Conservation (phyloP, 2,888 invertebrate species). For the Pilophorus perplexus region DNA sequence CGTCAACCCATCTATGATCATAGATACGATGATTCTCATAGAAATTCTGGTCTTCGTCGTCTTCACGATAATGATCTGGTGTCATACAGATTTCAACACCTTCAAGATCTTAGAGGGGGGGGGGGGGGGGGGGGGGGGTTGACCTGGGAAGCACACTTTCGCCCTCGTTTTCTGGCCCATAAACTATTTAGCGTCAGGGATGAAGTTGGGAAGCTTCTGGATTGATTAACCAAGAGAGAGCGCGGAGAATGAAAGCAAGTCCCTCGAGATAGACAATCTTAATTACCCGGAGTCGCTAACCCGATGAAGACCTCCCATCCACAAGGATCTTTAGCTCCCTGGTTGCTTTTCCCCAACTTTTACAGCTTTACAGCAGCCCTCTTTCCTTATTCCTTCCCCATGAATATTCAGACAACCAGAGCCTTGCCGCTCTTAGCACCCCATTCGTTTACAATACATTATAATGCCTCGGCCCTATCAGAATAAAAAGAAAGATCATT, state of each 20-base stretch:
- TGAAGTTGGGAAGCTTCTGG: conserved; percentile 30
- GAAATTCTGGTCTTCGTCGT: no score
- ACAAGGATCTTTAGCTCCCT: conserved; percentile 37
- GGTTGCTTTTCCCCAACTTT: conserved; percentile 35
- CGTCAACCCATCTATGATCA: no score
- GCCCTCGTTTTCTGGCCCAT: conserved; percentile 21
- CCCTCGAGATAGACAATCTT: conserved; percentile 43
- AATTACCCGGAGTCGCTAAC: conserved; percentile 41
- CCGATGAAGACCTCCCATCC: conserved; percentile 42
- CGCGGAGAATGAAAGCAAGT: conserved; percentile 34
- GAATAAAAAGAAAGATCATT: conserved; percentile 32
- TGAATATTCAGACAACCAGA: conserved; percentile 35
- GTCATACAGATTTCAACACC: no score
- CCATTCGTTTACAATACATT: conserved; percentile 19
- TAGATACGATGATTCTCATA: no score
- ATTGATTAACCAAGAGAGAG: conserved; percentile 39
- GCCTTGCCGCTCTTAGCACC: conserved; percentile 13
- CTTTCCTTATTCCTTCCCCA: conserved; percentile 9
- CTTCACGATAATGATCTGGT: no score
- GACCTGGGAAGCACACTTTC: conserved; percentile 21
- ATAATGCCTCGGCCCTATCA: background rate
- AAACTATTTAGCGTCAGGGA: conserved; percentile 37
- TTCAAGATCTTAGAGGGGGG: no score
- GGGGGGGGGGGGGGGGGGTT: conserved; percentile 3
- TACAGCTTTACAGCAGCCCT: conserved; percentile 28